These are phyloP conservation scores for Penaeus vannamei DNA, from an alignment of 1,140 invertebrate species.

Conservation along the genomic window DNA sequence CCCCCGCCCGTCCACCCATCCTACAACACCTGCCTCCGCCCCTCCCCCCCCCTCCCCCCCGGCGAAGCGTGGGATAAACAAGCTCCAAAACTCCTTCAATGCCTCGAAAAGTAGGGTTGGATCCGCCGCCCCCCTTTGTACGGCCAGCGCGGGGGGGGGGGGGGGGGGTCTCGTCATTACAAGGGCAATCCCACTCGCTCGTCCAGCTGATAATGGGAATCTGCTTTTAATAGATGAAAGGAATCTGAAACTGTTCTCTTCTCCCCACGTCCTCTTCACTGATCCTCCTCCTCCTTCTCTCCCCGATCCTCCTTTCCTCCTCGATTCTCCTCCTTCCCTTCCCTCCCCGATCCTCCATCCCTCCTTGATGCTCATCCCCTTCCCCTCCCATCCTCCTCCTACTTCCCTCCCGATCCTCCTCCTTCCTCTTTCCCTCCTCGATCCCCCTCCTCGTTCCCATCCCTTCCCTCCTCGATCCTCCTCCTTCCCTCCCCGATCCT, in stretches of 20 bases:
- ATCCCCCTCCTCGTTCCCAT: too few species aligned
- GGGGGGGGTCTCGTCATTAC: neutral
- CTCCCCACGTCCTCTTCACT: neutral
- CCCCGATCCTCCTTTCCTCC: neutral
- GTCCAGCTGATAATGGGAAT: constrained; percentile 17
- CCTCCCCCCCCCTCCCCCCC: too few species aligned
- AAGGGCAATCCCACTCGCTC: constrained; percentile 8
- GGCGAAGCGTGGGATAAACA: neutral
- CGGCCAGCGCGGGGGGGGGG: neutral
- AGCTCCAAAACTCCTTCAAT: neutral
- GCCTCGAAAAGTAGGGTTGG: constrained; percentile 6
- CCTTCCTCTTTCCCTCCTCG: neutral
- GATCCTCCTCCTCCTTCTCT: neutral
- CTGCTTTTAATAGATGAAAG: constrained; percentile 27
- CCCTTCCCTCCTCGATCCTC: too few species aligned
- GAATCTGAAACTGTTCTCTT: neutral
- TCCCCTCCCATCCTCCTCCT: neutral
- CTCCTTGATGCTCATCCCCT: neutral
- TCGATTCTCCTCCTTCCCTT: neutral
- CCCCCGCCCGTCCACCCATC: too few species aligned
- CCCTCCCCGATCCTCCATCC: too few species aligned
- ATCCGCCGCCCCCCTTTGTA: neutral
- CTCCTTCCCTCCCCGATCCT: constrained; percentile 2
- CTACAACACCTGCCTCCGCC: too few species aligned
- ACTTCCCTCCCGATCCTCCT: neutral